These are phyloP conservation scores for Scrobipalpa atriplicella DNA, from an alignment of 2,888 invertebrate genomes.

Conservation along the genomic window DNA sequence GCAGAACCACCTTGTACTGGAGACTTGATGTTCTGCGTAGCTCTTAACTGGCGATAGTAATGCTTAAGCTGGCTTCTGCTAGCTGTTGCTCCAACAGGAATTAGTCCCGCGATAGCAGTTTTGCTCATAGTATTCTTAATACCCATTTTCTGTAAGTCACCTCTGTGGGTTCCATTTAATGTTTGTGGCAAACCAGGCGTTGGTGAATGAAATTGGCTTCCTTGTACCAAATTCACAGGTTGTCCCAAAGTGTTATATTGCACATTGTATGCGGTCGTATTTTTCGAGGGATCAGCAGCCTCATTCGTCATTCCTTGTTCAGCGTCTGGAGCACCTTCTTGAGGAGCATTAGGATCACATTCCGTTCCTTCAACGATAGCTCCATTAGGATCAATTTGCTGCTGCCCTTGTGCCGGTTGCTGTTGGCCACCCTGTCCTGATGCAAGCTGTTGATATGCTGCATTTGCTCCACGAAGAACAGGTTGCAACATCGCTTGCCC, in stretches of 20 bases:
- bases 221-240: constrained; percentile 63
- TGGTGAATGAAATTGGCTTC: constrained; percentile 47
- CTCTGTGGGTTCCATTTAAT: constrained; percentile 33
- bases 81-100: constrained; percentile 51
- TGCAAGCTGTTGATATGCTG: constrained; percentile 36
- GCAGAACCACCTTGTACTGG: constrained; percentile 44
- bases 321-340: constrained; percentile 30
- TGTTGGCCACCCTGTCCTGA: constrained; percentile 18
- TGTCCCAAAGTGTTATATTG: constrained; percentile 72
- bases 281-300: constrained; percentile 63
- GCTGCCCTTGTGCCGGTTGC: constrained; percentile 19
- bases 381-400: constrained; percentile 44
- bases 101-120: constrained; percentile 61
- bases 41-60: constrained; percentile 70
- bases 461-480: constrained; percentile 41
- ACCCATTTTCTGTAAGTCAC: constrained; percentile 7
- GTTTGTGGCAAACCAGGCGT: constrained; percentile 61
- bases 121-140: constrained; percentile 70
- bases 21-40: constrained; percentile 61
- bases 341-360: constrained; percentile 33
- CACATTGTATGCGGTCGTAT: constrained; percentile 34
- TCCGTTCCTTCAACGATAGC: constrained; percentile 36
- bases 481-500: constrained; percentile 39
- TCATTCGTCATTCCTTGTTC: constrained; percentile 47
- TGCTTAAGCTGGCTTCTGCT: constrained; percentile 68